Conservation (phyloP, 1,140 invertebrate species). For the Drosophila ficusphila region DNA sequence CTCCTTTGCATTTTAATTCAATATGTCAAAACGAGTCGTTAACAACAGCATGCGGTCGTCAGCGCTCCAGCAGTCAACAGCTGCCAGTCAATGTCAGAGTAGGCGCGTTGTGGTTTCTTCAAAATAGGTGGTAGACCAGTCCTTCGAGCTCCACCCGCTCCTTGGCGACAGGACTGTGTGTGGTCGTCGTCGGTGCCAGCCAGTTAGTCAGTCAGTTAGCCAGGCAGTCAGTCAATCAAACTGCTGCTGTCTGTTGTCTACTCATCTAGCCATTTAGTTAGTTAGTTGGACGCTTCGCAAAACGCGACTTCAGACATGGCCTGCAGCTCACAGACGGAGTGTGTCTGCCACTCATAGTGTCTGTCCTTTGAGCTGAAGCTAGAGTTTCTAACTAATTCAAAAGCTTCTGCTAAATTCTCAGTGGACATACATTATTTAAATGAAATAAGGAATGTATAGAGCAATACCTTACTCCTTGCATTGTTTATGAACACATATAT, state of each 20-base stretch:
- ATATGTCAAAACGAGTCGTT: constrained; percentile 58
- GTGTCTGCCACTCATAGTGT: constrained; percentile 19
- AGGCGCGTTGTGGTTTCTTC: constrained; percentile 25
- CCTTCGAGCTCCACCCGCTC: neutral
- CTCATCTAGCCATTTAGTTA: constrained; percentile 53
- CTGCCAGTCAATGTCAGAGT: constrained; percentile 62
- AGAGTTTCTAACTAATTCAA: constrained; percentile 1
- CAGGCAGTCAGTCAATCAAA: constrained; percentile 22
- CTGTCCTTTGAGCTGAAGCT: neutral
- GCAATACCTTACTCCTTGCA: too few species aligned
- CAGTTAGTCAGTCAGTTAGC: constrained; percentile 24
- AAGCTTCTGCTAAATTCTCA: neutral
- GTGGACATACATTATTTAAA: neutral
- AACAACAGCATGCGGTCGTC: constrained; percentile 18
- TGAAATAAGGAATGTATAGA: too few species aligned
- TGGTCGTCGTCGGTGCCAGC: constrained; percentile 35
- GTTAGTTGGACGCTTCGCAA: constrained; percentile 50
- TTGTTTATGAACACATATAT: too few species aligned
- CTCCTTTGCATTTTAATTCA: constrained; percentile 59
- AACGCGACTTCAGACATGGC: constrained; percentile 48
- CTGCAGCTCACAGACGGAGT: constrained; percentile 16
- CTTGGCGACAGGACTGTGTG: constrained; percentile 2
- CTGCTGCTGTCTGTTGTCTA: constrained; percentile 1
- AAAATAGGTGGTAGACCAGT: constrained; percentile 6
- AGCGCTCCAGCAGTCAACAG: constrained; percentile 40